Percentiles rank a stretch among this genome's conserved stretches.
Evolutionary conservation across 2,888 invertebrate genomes (phyloP).

Genomic region (Agrotis exclamationis): DNA sequence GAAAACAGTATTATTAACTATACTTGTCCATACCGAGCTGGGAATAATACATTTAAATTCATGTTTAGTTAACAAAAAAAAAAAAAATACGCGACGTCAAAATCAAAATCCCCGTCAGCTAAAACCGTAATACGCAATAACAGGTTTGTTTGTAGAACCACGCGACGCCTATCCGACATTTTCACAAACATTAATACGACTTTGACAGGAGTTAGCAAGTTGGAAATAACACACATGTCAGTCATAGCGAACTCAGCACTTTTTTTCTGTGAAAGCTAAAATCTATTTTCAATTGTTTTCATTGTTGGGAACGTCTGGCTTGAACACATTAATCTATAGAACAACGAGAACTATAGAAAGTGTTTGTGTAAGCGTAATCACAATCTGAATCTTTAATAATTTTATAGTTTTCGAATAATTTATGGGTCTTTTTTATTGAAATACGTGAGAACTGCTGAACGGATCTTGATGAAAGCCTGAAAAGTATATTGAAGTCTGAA

Average conservation of each 20-base stretch:
- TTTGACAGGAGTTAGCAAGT: constrained; percentile 27
- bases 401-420: too few relatives aligned
- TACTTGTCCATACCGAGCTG: too few relatives aligned
- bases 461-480: too few relatives aligned
- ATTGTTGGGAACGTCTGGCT: not conserved
- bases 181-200: constrained; percentile 26
- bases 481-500: too few relatives aligned
- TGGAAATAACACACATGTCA: constrained; percentile 25
- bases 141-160: constrained; percentile 16
- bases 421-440: too few relatives aligned
- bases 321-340: too few relatives aligned
- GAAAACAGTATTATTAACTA: too few relatives aligned
- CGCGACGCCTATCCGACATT: not conserved
- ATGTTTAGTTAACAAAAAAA: too few relatives aligned
- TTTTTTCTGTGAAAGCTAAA: constrained; percentile 11
- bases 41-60: not conserved
- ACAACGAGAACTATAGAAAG: too few relatives aligned
- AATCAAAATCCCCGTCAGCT: not conserved
- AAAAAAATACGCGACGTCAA: not conserved
- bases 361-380: too few relatives aligned
- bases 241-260: not conserved
- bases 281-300: not conserved
- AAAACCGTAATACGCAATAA: not conserved
- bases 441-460: too few relatives aligned
- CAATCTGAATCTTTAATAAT: too few relatives aligned